A percentile compares a stretch with the other conserved stretches of the same genome.
Conservation (phyloP, 2,113 vertebrate genomes). For the Athene cunicularia region DNA sequence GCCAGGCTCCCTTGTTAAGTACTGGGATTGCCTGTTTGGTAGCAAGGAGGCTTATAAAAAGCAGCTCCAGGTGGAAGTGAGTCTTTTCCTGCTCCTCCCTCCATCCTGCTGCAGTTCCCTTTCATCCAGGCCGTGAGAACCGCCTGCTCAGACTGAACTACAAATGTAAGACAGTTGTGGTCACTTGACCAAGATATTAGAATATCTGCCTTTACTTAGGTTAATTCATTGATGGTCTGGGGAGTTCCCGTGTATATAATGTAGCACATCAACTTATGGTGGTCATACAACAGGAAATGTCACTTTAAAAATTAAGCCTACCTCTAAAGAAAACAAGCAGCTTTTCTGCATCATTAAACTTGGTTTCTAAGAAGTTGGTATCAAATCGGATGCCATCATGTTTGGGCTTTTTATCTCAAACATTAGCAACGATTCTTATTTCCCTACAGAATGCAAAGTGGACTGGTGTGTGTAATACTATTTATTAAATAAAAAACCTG, state of each 20-base stretch:
- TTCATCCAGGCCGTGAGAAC: neutral
- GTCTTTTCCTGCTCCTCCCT: constrained; percentile 43
- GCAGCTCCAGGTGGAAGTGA: constrained; percentile 29
- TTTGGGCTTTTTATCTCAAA: neutral
- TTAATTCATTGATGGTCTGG: neutral
- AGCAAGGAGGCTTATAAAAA: neutral
- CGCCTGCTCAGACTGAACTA: neutral
- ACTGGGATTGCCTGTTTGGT: neutral
- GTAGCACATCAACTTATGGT: neutral
- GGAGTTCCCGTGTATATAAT: neutral
- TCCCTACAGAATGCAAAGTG: neutral
- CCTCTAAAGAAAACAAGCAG: neutral
- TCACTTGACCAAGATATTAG: neutral
- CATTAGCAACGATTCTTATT: neutral
- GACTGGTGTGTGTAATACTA: neutral
- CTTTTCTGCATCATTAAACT: neutral
- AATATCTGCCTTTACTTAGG: neutral
- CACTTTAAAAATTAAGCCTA: neutral
- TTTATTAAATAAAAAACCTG: neutral
- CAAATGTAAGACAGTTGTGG: neutral
- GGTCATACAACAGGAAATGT: neutral
- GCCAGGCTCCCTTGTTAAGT: neutral
- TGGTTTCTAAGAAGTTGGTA: neutral
- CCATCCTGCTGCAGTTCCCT: neutral
- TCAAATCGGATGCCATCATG: neutral